Evolutionary conservation across 2,888 invertebrate genomes (phyloP).

Genomic region (Junonia oenone): DNA sequence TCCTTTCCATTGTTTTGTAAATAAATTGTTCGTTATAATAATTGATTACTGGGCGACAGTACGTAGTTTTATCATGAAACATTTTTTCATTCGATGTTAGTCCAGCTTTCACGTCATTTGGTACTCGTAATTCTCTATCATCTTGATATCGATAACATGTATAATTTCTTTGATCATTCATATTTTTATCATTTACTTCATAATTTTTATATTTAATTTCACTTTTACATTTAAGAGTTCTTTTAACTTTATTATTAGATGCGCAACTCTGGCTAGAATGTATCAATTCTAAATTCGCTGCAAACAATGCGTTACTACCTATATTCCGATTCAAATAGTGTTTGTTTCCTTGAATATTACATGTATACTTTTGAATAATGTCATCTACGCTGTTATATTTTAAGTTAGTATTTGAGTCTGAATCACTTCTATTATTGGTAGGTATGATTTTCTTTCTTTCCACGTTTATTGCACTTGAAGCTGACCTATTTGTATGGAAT

Average conservation of each 20-base stretch:
- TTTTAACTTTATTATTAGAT: background rate
- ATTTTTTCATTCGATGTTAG: conserved; percentile 25
- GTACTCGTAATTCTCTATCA: background rate
- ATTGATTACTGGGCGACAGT: conserved; percentile 43
- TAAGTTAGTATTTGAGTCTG: background rate
- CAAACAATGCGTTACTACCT: conserved; percentile 11
- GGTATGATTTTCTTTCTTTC: background rate
- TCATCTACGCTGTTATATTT: background rate
- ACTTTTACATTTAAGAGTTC: background rate
- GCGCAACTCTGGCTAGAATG: background rate
- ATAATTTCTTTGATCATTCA: background rate
- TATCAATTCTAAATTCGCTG: background rate
- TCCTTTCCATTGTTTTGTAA: conserved; percentile 45
- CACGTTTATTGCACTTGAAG: background rate
- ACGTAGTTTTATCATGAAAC: conserved; percentile 46
- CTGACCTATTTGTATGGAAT: background rate
- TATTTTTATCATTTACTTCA: background rate
- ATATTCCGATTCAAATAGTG: conserved; percentile 6
- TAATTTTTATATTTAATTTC: background rate
- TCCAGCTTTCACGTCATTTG: background rate
- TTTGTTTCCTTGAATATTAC: conserved; percentile 1
- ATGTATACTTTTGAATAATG: conserved; percentile 1
- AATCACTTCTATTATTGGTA: background rate
- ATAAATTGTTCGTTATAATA: conserved; percentile 43
- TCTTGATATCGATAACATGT: background rate